These are phyloP conservation scores for Notodonta dromedarius DNA, from an alignment of 2,888 invertebrate species.

Conservation along the genomic window DNA sequence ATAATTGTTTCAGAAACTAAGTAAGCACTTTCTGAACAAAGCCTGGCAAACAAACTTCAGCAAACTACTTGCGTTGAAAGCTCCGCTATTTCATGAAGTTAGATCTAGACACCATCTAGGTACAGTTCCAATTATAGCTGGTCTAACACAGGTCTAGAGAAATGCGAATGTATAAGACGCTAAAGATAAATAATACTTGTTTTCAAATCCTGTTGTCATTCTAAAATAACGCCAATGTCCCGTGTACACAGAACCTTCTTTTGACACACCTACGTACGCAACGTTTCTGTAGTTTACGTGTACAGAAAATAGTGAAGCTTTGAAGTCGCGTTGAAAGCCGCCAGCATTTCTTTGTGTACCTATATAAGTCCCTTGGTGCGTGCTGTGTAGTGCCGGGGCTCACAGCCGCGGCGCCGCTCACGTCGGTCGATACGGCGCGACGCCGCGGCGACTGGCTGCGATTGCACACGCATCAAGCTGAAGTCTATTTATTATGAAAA, in stretches of 20 bases:
- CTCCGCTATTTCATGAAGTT: too few species aligned
- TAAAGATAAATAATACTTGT: too few species aligned
- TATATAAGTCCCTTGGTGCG: slow-evolving; percentile 12
- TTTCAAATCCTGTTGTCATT: too few species aligned
- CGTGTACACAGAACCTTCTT: too few species aligned
- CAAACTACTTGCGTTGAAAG: background rate
- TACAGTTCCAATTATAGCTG: too few species aligned
- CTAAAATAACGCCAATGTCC: too few species aligned
- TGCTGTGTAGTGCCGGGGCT: slow-evolving; percentile 9
- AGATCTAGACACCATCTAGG: too few species aligned
- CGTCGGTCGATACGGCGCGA: slow-evolving; percentile 74
- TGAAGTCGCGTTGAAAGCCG: slow-evolving; percentile 1
- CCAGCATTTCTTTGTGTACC: slow-evolving; percentile 12
- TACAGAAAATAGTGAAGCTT: background rate
- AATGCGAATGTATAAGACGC: too few species aligned
- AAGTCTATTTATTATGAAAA: background rate
- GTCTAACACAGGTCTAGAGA: too few species aligned
- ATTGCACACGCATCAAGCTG: background rate
- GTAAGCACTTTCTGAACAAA: background rate
- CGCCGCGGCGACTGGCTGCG: slow-evolving; percentile 31
- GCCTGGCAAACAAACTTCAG: background rate
- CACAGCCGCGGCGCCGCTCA: slow-evolving; percentile 36
- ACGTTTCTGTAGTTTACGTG: background rate
- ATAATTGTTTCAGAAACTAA: too few species aligned
- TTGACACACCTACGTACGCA: background rate